Evolutionary conservation across 2,888 invertebrate species (phyloP).

Genomic region (Psylliodes chrysocephalus): DNA sequence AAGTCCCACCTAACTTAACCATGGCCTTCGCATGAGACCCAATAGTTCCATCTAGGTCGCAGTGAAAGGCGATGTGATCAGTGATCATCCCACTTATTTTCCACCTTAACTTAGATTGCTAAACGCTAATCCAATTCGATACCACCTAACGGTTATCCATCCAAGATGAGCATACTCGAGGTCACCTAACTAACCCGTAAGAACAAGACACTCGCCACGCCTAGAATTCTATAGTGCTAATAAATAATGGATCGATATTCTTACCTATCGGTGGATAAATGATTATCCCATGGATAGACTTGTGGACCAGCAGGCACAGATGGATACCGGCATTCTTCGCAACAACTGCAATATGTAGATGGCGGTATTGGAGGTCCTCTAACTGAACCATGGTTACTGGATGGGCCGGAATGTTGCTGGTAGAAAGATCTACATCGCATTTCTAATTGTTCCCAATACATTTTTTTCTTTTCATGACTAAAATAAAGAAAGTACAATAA

Average conservation of each 20-base stretch:
- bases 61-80: too few relatives aligned
- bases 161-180: too few relatives aligned
- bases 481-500: constrained; percentile 37
- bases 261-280: constrained; percentile 62
- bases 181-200: too few relatives aligned
- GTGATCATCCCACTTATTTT: too few relatives aligned
- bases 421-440: constrained; percentile 84
- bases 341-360: constrained; percentile 72
- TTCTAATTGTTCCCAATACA: constrained; percentile 94
- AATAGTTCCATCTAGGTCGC: too few relatives aligned
- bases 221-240: too few relatives aligned
- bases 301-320: constrained; percentile 67
- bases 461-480: constrained; percentile 92
- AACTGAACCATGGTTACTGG: constrained; percentile 61
- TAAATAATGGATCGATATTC: not conserved
- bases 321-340: constrained; percentile 75
- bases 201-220: too few relatives aligned
- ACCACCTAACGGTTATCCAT: too few relatives aligned
- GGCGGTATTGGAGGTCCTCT: constrained; percentile 64
- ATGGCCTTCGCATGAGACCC: too few relatives aligned
- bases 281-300: constrained; percentile 70
- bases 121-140: too few relatives aligned
- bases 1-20: too few relatives aligned
- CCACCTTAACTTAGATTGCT: too few relatives aligned
- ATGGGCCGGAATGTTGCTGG: constrained; percentile 65